These are phyloP conservation scores for Drosophila niveifrons DNA, from an alignment of 2,888 invertebrate genomes.

Conservation along the genomic window DNA sequence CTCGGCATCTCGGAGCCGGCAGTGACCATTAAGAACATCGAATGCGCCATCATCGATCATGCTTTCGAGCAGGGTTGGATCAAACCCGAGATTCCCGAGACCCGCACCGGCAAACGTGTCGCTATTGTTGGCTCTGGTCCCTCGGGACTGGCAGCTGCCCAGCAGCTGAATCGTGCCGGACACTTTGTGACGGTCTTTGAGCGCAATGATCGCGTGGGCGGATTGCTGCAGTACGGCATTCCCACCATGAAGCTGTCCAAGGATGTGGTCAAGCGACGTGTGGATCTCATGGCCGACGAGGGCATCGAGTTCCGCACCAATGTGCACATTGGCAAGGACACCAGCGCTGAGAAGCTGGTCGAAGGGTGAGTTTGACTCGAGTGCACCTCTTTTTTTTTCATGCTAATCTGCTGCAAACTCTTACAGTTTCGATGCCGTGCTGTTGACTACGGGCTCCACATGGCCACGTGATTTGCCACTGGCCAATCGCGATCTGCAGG, in stretches of 20 bases:
- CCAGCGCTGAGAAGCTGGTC: constrained; percentile 90
- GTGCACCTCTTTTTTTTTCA: background rate
- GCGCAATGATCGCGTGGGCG: constrained; percentile 97
- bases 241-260: constrained; percentile 99
- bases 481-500: constrained; percentile 94
- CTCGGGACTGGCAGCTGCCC: constrained; percentile 97
- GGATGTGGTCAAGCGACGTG: constrained; percentile 94
- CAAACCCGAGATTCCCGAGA: constrained; percentile 90
- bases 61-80: constrained; percentile 99
- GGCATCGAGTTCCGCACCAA: constrained; percentile 96
- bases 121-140: constrained; percentile 98
- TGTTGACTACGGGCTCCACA: constrained; percentile 97
- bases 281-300: constrained; percentile 94
- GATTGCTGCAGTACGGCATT: constrained; percentile 98
- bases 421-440: constrained; percentile 92
- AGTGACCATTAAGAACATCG: constrained; percentile 99
- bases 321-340: constrained; percentile 95
- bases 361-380: constrained; percentile 86
- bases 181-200: constrained; percentile 98
- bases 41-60: constrained; percentile 99
- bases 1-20: constrained; percentile 97
- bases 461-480: constrained; percentile 97
- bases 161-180: constrained; percentile 97
- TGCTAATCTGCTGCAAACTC: background rate
- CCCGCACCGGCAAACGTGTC: constrained; percentile 92